phyloP scores from a whole-genome alignment of 1,140 invertebrate genomes.

The Capitella teleta region DNA sequence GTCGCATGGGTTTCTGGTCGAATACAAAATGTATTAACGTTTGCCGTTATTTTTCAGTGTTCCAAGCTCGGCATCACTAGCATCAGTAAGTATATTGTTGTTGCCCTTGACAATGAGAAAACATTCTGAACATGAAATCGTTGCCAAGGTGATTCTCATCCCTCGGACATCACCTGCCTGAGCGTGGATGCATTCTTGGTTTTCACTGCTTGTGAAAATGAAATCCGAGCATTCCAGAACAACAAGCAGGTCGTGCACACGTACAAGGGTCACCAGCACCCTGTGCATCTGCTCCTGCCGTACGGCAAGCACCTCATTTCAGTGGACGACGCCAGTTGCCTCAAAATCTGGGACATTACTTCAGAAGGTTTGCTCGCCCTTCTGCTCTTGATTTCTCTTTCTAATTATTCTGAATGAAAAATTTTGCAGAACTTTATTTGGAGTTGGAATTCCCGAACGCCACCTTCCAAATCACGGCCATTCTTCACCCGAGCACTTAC shows the following conservation, averaged over 20 bases:
- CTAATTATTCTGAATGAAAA: background rate
- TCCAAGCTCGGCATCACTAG: slow-evolving; percentile 69
- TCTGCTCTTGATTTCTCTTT: background rate
- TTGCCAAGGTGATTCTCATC: slow-evolving; percentile 49
- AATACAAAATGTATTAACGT: no score
- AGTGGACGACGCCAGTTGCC: slow-evolving; percentile 62
- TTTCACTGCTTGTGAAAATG: slow-evolving; percentile 64
- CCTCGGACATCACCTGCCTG: slow-evolving; percentile 69
- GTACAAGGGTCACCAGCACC: slow-evolving; percentile 61
- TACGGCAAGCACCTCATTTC: slow-evolving; percentile 78
- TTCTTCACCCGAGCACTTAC: slow-evolving; percentile 84
- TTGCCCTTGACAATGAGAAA: background rate
- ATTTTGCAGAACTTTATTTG: slow-evolving; percentile 31
- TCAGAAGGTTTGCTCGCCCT: slow-evolving; percentile 46
- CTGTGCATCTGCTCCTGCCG: slow-evolving; percentile 69
- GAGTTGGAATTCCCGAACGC: slow-evolving; percentile 53
- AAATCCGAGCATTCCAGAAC: slow-evolving; percentile 77
- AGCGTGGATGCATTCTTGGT: slow-evolving; percentile 67
- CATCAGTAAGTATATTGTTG: slow-evolving; percentile 53
- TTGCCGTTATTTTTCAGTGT: slow-evolving; percentile 47
- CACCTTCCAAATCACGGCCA: slow-evolving; percentile 61
- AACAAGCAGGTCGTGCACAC: slow-evolving; percentile 66
- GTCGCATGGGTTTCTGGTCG: no score
- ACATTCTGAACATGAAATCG: background rate
- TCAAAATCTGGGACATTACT: slow-evolving; percentile 79